Percentiles rank a stretch among this genome's conserved stretches.
Conservation (phyloP, 1,140 invertebrate species). For the Euwallacea fornicatus region DNA sequence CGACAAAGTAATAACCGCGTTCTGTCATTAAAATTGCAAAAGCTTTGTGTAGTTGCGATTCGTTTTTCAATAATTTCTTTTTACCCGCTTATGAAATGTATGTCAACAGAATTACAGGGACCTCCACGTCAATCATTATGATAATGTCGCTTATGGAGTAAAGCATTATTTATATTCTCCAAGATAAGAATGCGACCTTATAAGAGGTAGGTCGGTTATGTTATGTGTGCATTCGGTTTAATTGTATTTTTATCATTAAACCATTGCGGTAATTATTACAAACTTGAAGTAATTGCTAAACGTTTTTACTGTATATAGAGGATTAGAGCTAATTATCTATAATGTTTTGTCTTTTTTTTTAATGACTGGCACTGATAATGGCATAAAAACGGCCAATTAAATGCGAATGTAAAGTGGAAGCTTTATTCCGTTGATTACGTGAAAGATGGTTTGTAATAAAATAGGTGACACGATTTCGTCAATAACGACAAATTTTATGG, state of each 20-base stretch:
- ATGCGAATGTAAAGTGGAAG: no score
- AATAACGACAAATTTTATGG: background rate
- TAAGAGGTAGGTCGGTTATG: background rate
- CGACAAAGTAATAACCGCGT: constrained; percentile 8
- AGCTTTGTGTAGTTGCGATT: constrained; percentile 17
- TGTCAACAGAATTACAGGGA: constrained; percentile 29
- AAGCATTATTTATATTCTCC: background rate
- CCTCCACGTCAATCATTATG: constrained; percentile 25
- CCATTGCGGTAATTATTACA: constrained; percentile 3
- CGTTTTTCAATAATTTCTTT: constrained; percentile 4
- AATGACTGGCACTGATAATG: no score
- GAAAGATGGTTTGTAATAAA: no score
- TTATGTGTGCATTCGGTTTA: background rate
- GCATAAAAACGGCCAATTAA: no score
- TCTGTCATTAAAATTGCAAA: constrained; percentile 12
- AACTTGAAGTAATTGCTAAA: constrained; percentile 6
- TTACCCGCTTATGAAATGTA: constrained; percentile 15
- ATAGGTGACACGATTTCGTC: background rate
- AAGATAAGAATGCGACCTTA: constrained; percentile 12
- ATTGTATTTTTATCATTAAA: constrained; percentile 13
- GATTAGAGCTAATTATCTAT: no score
- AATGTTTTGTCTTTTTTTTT: no score
- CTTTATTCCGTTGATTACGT: no score
- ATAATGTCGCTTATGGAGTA: constrained; percentile 14
- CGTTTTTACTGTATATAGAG: background rate